Evolutionary conservation across 2,888 invertebrate species (phyloP), one percentile per base, ranked within the genome.

Genomic region (Clostera curtula): DNA sequence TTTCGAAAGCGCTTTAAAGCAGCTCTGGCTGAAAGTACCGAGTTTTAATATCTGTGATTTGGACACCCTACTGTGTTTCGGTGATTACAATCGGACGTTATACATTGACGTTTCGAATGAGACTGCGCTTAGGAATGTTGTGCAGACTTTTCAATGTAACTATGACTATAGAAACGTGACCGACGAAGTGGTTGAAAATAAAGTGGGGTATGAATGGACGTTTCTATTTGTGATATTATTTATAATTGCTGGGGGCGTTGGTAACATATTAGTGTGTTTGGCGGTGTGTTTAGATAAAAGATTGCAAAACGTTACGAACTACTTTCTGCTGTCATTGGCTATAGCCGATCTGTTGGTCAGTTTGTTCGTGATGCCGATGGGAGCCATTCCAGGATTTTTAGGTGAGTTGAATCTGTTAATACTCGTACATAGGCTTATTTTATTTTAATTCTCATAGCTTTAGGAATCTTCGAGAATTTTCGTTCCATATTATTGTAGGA

Each of bases 261-360:
- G 97, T 10, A 97, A 97, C 74, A 91, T 95, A 44, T 83, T 98
- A 35, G 97, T 98, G 49, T 97, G 97, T 71, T 85, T 97, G 56
- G 97, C 97, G 1, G 95, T 98, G 49, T 91, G 92, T 37, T 85
- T 95, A 59, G 97, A 98, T 82, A 89, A 93, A 37, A 87, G 93
- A 52, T 82, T 97, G 37, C 97, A 97, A 76, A 97, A 96, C 74
- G 94, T 96, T 43, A 97, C 97, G 40, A 98, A 97, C 82, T 97
- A 97, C 79, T 97, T 97, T 72, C 86, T 97, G 38, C 86, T 97
- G 53, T 97, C 97, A 11, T 76, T 98, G 66, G 96, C 97, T 21
- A 92, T 97, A 28, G 97, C 97, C 27, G 97, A 98, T 82, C 85
- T 97, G 32, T 86, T 97, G 38, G 97, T 97, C 61, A 96, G 95